Conservation (phyloP, 2,113 vertebrate genomes). For the Eulemur rufifrons region DNA sequence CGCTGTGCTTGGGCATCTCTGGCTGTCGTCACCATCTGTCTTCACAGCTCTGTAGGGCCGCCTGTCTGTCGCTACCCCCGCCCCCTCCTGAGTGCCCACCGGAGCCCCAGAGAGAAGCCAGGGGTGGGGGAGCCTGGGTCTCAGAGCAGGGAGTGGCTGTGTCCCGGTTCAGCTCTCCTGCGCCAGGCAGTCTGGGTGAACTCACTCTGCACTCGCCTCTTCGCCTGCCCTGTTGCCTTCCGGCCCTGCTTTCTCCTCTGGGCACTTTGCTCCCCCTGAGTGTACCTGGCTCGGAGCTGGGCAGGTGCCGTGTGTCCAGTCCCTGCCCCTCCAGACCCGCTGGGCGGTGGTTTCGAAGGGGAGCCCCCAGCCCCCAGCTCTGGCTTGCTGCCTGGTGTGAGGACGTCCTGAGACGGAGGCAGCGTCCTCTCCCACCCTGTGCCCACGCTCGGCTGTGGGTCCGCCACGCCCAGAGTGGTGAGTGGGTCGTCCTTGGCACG, state of each 20-base stretch:
- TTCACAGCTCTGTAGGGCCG: not conserved
- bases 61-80: not conserved
- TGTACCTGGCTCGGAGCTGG: not conserved
- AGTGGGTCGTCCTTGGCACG: fast-evolving
- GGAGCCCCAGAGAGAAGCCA: not conserved
- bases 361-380: not conserved
- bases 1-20: not conserved
- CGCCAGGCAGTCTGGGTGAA: fast-evolving
- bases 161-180: not conserved
- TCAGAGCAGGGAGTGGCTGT: not conserved
- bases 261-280: not conserved
- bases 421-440: fast-evolving
- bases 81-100: not conserved
- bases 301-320: not conserved
- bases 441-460: fast-evolving
- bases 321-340: not conserved
- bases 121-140: not conserved
- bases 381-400: fast-evolving
- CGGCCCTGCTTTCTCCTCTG: not conserved
- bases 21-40: not conserved
- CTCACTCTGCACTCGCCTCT: not conserved
- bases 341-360: not conserved
- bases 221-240: not conserved
- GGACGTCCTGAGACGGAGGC: not conserved
- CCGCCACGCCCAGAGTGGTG: not conserved